Conservation (phyloP, 2,888 invertebrate species). For the Acanthosoma haemorrhoidale region DNA sequence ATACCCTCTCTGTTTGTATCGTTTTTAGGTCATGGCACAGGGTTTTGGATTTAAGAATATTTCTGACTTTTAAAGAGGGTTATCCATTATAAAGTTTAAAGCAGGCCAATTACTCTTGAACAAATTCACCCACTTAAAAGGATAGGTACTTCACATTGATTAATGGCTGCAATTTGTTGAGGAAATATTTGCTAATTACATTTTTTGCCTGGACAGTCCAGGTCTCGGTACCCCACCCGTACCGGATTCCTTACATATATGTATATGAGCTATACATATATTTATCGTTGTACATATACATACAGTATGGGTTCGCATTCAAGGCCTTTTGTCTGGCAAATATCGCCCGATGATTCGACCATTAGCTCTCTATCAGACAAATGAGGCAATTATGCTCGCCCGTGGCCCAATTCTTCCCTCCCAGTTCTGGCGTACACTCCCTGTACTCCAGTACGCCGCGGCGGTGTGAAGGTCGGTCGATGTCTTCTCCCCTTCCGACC, state of each 20-base stretch:
- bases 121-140: too few species aligned
- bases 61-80: too few species aligned
- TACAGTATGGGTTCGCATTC: too few species aligned
- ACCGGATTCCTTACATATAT: not conserved
- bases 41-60: too few species aligned
- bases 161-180: not conserved
- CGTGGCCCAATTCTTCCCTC: not conserved
- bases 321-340: not conserved
- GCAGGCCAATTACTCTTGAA: too few species aligned
- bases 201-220: not conserved
- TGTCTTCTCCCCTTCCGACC: not conserved
- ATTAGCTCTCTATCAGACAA: not conserved
- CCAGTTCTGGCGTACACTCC: too few species aligned
- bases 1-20: too few species aligned
- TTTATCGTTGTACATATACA: too few species aligned
- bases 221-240: not conserved
- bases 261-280: not conserved
- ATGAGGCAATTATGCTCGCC: not conserved
- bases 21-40: too few species aligned
- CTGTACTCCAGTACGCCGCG: too few species aligned
- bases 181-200: not conserved
- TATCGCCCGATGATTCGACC: not conserved
- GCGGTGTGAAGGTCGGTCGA: not conserved
- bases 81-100: too few species aligned
- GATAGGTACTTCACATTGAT: too few species aligned